Conservation (phyloP, 2,797 vertebrate genomes). For the Leptoclinus maculatus region DNA sequence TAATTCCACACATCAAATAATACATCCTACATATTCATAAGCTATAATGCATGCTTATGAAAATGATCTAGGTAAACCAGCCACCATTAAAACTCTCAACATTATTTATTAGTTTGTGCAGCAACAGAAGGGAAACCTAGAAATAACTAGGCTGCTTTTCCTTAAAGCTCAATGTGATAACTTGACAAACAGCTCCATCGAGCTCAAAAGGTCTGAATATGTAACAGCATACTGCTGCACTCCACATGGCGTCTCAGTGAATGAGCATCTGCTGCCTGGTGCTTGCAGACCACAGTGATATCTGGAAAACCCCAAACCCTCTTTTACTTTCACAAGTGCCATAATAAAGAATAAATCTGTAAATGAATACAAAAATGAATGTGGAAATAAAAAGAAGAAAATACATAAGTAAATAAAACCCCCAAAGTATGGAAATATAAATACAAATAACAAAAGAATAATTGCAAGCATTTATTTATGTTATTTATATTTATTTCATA, state of each 20-base stretch:
- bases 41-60: not conserved
- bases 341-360: no score
- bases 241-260: not conserved
- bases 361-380: no score
- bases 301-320: not conserved
- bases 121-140: not conserved
- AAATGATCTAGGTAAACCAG: not conserved
- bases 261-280: not conserved
- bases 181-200: not conserved
- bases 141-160: not conserved
- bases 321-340: no score
- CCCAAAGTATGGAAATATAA: no score
- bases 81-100: not conserved
- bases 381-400: not conserved
- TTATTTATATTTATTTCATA: no score
- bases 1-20: no score
- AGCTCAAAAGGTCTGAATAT: not conserved
- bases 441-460: no score
- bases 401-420: no score
- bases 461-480: no score
- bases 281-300: not conserved
- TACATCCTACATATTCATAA: no score
- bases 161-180: not conserved
- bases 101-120: not conserved
- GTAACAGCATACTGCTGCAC: not conserved